Evolutionary conservation across 2,113 vertebrate species (phyloP).

Genomic region (Chamaetylas fuelleborni): DNA sequence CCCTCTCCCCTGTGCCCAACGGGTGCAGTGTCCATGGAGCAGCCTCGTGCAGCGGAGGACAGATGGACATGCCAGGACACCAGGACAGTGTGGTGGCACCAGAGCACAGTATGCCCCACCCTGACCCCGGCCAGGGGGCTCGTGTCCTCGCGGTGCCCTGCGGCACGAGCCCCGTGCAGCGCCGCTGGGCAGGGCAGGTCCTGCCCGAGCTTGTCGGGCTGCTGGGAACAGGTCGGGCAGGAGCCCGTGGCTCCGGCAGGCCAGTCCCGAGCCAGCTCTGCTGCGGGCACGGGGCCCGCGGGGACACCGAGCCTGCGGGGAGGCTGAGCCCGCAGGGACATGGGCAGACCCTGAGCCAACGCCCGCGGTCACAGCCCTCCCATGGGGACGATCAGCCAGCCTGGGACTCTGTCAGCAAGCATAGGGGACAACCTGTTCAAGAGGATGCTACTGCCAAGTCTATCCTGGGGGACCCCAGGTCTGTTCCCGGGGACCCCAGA

Average conservation of each 20-base stretch:
- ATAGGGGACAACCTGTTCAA: fast-evolving
- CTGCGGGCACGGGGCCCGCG: fast-evolving
- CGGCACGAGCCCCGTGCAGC: background rate
- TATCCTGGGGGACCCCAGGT: background rate
- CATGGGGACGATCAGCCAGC: background rate
- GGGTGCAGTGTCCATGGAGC: fast-evolving
- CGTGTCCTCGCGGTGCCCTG: fast-evolving
- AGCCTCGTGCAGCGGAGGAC: fast-evolving
- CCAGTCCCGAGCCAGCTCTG: background rate
- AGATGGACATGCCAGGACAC: fast-evolving
- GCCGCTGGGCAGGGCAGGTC: background rate
- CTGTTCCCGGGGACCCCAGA: background rate
- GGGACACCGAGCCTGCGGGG: background rate
- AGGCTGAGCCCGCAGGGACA: background rate
- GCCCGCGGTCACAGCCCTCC: background rate
- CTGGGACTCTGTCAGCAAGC: background rate
- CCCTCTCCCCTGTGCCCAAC: background rate
- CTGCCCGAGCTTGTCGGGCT: slow-evolving; percentile 22
- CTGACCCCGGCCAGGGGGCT: fast-evolving
- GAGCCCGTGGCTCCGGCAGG: background rate
- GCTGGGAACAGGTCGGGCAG: slow-evolving; percentile 14
- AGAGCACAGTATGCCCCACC: fast-evolving
- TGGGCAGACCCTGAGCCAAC: background rate
- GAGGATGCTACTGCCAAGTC: fast-evolving
- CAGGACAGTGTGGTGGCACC: fast-evolving